Conservation (phyloP, 2,888 invertebrate genomes). For the Drosophila anceps region DNA sequence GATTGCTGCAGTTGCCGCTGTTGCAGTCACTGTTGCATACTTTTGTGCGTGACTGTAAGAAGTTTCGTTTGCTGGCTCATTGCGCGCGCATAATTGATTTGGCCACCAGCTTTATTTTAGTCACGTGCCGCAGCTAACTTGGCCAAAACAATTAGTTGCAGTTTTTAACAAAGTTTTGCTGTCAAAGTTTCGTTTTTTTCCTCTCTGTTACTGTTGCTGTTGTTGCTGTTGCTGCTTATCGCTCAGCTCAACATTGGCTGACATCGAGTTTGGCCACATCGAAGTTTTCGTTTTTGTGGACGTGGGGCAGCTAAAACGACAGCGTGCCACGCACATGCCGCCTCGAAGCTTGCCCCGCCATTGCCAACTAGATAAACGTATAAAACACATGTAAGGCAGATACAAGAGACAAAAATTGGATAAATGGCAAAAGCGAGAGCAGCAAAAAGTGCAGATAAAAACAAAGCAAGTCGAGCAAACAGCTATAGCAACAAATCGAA, state of each 20-base stretch:
- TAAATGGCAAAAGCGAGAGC: slow-evolving; percentile 24
- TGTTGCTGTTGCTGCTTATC: slow-evolving; percentile 56
- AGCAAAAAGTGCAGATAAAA: slow-evolving; percentile 7
- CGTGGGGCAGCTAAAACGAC: slow-evolving; percentile 46
- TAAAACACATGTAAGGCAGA: slow-evolving; percentile 57
- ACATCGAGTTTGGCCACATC: slow-evolving; percentile 45
- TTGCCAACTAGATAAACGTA: slow-evolving; percentile 56
- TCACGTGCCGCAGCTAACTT: slow-evolving; percentile 73
- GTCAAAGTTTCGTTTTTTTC: slow-evolving; percentile 44
- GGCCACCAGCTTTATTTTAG: slow-evolving; percentile 58
- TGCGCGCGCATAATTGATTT: slow-evolving; percentile 69
- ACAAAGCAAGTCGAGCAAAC: slow-evolving; percentile 24
- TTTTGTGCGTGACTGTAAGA: slow-evolving; percentile 27
- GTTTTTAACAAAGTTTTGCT: slow-evolving; percentile 61
- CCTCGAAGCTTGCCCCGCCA: slow-evolving; percentile 36
- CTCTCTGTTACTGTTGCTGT: slow-evolving; percentile 18
- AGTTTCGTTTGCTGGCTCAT: slow-evolving; percentile 55
- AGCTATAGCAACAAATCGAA: slow-evolving; percentile 10
- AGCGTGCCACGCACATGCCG: slow-evolving; percentile 36
- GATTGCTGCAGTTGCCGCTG: slow-evolving; percentile 20
- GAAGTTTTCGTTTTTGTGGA: slow-evolving; percentile 30
- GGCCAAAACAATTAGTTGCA: slow-evolving; percentile 75
- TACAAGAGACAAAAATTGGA: slow-evolving; percentile 53
- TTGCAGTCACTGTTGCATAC: slow-evolving; percentile 39
- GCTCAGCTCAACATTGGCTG: slow-evolving; percentile 36